Evolutionary conservation across 64 coral and sea anemone genomes (phyloP).

Genomic region (Exaiptasia diaphana): DNA sequence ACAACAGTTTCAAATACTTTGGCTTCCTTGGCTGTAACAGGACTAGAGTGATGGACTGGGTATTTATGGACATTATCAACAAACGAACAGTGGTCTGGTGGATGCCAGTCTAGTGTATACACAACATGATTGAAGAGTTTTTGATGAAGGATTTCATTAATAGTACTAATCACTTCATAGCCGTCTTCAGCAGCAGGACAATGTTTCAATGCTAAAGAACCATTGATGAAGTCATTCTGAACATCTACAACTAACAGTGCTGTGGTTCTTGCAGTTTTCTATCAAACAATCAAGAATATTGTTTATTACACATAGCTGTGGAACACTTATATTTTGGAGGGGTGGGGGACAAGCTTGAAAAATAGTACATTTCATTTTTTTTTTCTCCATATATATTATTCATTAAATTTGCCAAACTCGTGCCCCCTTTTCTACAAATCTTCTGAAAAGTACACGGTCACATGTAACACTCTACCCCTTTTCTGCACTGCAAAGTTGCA

Average conservation of each 20-base stretch:
- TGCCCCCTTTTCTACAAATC: too few relatives aligned
- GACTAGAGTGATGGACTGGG: slow-evolving; percentile 64
- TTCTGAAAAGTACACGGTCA: too few relatives aligned
- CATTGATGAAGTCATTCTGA: slow-evolving; percentile 95
- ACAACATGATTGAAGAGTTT: slow-evolving; percentile 55
- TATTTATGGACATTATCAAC: slow-evolving; percentile 69
- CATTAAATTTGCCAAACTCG: too few relatives aligned
- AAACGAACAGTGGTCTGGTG: slow-evolving; percentile 80
- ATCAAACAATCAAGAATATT: neutral
- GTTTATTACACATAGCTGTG: too few relatives aligned
- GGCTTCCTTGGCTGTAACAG: slow-evolving; percentile 27
- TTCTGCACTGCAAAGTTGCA: too few relatives aligned
- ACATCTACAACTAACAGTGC: slow-evolving; percentile 75
- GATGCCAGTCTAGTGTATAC: slow-evolving; percentile 89
- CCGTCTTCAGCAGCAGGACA: slow-evolving; percentile 69
- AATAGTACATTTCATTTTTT: too few relatives aligned
- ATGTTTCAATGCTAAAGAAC: slow-evolving; percentile 61
- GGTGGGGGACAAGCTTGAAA: too few relatives aligned
- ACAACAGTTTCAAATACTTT: slow-evolving; percentile 79
- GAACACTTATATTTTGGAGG: too few relatives aligned
- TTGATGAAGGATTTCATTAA: slow-evolving; percentile 59
- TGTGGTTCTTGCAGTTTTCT: neutral
- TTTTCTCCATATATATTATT: too few relatives aligned
- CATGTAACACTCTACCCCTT: too few relatives aligned
- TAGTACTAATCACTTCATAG: slow-evolving; percentile 62